Evolutionary conservation across 1,140 invertebrate genomes (phyloP).

Genomic region (Megathymus violae): DNA sequence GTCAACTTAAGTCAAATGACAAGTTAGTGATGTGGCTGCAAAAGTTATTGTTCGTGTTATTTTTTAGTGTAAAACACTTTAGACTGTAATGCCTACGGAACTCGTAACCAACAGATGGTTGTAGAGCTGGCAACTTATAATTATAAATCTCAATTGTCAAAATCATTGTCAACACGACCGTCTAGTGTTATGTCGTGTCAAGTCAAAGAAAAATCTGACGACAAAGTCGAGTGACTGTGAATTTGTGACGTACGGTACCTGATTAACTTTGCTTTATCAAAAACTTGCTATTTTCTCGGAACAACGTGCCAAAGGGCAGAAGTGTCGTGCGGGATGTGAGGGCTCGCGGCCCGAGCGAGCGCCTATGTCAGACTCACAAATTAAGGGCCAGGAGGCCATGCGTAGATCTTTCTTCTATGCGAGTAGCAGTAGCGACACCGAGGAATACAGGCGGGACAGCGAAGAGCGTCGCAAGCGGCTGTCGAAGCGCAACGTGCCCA

Average conservation of each 20-base stretch:
- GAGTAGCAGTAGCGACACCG: constrained; percentile 76
- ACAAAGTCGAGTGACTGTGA: background rate
- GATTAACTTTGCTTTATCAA: background rate
- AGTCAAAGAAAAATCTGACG: background rate
- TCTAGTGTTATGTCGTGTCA: background rate
- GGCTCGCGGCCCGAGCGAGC: constrained; percentile 63
- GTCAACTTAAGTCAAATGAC: no score
- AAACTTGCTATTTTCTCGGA: background rate
- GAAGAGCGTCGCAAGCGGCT: constrained; percentile 71
- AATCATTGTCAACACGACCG: constrained; percentile 26
- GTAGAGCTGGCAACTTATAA: constrained; percentile 2
- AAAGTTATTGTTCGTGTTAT: no score
- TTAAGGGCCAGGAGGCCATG: constrained; percentile 72
- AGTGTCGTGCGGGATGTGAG: constrained; percentile 68
- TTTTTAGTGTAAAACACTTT: no score
- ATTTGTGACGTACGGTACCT: background rate
- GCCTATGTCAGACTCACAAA: constrained; percentile 74
- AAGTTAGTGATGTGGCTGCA: no score
- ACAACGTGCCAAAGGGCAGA: constrained; percentile 25
- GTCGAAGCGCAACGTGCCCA: constrained; percentile 68
- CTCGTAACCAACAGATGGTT: no score
- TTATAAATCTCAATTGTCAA: background rate
- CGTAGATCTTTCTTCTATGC: constrained; percentile 70
- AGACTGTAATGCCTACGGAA: background rate
- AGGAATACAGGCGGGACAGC: constrained; percentile 69